phyloP scores from a whole-genome alignment of 2,113 vertebrate species.

The Peromyscus maniculatus region DNA sequence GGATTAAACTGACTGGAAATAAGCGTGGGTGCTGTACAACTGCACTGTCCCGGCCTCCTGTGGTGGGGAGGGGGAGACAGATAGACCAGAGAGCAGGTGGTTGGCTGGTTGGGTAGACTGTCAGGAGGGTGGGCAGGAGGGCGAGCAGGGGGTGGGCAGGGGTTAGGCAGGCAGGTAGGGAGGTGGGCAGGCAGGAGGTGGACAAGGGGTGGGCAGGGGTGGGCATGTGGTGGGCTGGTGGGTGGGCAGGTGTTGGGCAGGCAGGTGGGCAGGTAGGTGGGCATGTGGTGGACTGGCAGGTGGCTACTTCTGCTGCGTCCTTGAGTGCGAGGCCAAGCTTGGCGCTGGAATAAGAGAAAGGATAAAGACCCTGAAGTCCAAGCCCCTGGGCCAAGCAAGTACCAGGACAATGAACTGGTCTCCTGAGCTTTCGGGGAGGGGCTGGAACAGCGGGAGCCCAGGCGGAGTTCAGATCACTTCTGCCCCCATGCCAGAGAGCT shows the following conservation, averaged over 20 bases:
- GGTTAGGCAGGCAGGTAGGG: neutral
- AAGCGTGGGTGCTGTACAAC: neutral
- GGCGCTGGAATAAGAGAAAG: neutral
- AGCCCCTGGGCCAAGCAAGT: fast-evolving
- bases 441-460: fast-evolving
- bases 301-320: neutral
- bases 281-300: neutral
- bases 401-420: too few relatives aligned
- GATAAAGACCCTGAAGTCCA: neutral
- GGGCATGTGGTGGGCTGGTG: neutral
- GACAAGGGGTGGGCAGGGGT: neutral
- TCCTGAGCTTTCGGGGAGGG: fast-evolving
- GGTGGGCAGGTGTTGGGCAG: neutral
- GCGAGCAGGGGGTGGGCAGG: neutral
- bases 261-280: neutral
- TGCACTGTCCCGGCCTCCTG: neutral
- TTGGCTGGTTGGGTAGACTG: too few relatives aligned
- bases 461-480: fast-evolving
- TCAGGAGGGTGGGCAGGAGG: neutral
- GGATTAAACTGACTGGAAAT: neutral
- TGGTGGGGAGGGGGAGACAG: neutral
- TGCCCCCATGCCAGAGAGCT: neutral
- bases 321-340: neutral
- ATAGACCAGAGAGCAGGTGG: neutral
- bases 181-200: too few relatives aligned